These are phyloP conservation scores for Macaria notata DNA, from an alignment of 2,888 invertebrate species.

Conservation along the genomic window DNA sequence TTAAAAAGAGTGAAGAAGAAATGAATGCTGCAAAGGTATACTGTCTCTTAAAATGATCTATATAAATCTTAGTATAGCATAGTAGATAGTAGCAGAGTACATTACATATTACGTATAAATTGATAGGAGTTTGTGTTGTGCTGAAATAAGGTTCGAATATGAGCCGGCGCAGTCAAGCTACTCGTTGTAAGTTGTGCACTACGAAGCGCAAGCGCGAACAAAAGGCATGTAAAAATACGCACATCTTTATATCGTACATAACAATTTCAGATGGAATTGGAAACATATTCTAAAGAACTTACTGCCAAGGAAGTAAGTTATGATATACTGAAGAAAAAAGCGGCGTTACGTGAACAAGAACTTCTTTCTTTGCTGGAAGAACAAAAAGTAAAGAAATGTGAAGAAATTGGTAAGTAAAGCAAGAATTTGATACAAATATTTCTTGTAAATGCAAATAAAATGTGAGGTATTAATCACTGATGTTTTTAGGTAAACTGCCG, in stretches of 20 bases:
- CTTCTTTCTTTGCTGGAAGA: slow-evolving; percentile 73
- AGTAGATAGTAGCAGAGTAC: too few species aligned
- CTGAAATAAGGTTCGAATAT: too few species aligned
- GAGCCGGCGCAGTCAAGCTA: too few species aligned
- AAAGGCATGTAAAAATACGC: too few species aligned
- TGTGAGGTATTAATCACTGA: too few species aligned
- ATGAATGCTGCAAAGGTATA: slow-evolving; percentile 38
- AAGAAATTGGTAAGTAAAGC: slow-evolving; percentile 47
- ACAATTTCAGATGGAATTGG: slow-evolving; percentile 50
- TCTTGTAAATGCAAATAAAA: too few species aligned
- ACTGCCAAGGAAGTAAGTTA: slow-evolving; percentile 78
- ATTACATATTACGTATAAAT: too few species aligned
- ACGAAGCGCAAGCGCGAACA: too few species aligned
- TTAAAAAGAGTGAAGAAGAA: slow-evolving; percentile 47
- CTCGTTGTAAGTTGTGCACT: too few species aligned
- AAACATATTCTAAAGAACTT: slow-evolving; percentile 51
- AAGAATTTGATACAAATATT: not conserved
- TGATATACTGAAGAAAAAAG: slow-evolving; percentile 74
- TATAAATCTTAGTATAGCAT: not conserved
- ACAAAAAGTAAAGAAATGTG: slow-evolving; percentile 42
- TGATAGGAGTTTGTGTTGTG: too few species aligned
- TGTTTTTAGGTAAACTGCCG: slow-evolving; percentile 18
- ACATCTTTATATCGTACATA: too few species aligned
- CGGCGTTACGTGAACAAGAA: slow-evolving; percentile 80
- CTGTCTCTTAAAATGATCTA: not conserved